phyloP scores from a whole-genome alignment of 2,888 invertebrate genomes.

The Trichogramma evanescens region DNA sequence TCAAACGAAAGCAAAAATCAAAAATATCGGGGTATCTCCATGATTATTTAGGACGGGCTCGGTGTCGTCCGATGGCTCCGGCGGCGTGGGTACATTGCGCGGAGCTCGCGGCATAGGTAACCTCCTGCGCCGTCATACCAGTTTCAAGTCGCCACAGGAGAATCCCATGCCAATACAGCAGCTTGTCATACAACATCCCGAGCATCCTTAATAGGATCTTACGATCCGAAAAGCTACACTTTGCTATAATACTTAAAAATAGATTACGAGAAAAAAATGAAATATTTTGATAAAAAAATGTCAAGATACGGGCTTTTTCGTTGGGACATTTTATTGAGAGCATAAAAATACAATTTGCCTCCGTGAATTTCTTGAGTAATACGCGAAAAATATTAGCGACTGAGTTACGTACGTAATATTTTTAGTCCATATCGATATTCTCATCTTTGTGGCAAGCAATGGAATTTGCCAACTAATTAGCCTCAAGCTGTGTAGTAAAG shows the following conservation, averaged over 20 bases:
- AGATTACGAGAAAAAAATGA: neutral
- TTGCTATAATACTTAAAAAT: no score
- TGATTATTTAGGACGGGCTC: conserved; percentile 46
- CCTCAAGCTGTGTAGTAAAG: no score
- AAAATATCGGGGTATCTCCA: conserved; percentile 43
- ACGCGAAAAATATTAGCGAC: no score
- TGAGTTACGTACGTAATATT: no score
- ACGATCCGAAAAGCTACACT: conserved; percentile 2
- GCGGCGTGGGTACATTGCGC: conserved; percentile 46
- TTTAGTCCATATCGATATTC: no score
- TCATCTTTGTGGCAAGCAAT: no score
- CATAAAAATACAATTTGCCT: neutral
- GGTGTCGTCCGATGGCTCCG: conserved; percentile 47
- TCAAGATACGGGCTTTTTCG: neutral
- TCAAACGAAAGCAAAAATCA: conserved; percentile 20
- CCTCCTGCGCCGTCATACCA: conserved; percentile 47
- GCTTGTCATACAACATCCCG: conserved; percentile 48
- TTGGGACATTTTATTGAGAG: conserved; percentile 8
- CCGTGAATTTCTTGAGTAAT: no score
- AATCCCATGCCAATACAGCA: conserved; percentile 46
- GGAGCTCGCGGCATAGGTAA: conserved; percentile 46
- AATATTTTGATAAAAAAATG: neutral
- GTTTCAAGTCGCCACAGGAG: conserved; percentile 49
- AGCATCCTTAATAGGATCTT: conserved; percentile 40
- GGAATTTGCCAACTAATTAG: no score